phyloP scores from a whole-genome alignment of 2,797 vertebrate genomes.

The Gobionotothen gibberifrons region DNA sequence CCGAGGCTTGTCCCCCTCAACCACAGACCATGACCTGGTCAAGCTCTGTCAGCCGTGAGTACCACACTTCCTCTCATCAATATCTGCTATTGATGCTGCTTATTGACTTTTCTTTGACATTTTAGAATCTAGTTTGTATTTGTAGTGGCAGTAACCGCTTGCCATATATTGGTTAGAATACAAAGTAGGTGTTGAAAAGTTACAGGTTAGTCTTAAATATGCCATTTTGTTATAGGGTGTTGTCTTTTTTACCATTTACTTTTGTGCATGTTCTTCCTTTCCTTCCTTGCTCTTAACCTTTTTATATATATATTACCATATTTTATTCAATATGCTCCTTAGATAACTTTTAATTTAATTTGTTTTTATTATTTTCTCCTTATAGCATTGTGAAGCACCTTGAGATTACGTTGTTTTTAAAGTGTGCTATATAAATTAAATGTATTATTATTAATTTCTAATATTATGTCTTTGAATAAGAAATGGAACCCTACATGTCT shows the following conservation, averaged over 20 bases:
- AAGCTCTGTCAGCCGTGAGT: conserved; percentile 99
- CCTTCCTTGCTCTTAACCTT: too few species aligned
- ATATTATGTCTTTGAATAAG: neutral
- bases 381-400: too few species aligned
- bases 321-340: too few species aligned
- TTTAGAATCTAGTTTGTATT: conserved; percentile 34
- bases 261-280: neutral
- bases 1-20: conserved; percentile 94
- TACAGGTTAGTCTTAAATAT: neutral
- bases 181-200: conserved; percentile 5
- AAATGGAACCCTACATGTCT: neutral
- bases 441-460: neutral
- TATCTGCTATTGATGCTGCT: conserved; percentile 28
- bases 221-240: neutral
- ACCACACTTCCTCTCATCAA: conserved; percentile 60
- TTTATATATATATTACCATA: too few species aligned
- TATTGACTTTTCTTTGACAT: neutral
- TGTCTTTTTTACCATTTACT: conserved; percentile 1
- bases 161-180: conserved; percentile 17
- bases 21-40: conserved; percentile 98
- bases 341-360: too few species aligned
- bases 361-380: too few species aligned
- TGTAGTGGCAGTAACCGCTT: conserved; percentile 19
- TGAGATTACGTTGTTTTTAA: too few species aligned
- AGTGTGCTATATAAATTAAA: too few species aligned